Conservation (phyloP, 2,888 invertebrate genomes). For the Steromphala cineraria region DNA sequence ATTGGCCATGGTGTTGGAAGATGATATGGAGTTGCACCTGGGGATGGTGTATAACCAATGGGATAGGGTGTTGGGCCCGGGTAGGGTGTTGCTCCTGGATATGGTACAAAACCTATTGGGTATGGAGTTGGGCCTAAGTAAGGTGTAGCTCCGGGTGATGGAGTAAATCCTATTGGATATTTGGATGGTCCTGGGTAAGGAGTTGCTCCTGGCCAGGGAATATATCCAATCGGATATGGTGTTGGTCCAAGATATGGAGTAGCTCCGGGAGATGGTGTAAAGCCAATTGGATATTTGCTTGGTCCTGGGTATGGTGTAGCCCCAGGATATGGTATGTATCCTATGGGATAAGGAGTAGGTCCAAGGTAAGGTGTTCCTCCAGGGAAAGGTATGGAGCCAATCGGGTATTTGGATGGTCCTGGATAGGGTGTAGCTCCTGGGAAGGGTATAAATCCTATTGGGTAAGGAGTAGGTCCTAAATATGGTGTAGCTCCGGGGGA, state of each 20-base stretch:
- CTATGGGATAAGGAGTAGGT: conserved; percentile 3
- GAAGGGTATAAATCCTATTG: neutral
- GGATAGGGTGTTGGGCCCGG: conserved; percentile 37
- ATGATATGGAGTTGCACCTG: conserved; percentile 12
- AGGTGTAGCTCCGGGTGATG: conserved; percentile 22
- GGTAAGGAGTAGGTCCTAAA: neutral
- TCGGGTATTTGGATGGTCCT: conserved; percentile 29
- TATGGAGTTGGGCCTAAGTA: neutral
- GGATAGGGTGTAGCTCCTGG: conserved; percentile 30
- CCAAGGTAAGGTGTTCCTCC: conserved; percentile 2
- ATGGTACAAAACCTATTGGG: conserved; percentile 5
- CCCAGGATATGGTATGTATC: neutral
- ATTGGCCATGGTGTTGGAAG: conserved; percentile 9
- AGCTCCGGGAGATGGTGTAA: neutral
- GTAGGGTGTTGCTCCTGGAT: conserved; percentile 21
- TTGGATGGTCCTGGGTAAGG: conserved; percentile 3
- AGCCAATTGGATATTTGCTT: neutral
- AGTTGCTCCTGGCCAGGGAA: conserved; percentile 13
- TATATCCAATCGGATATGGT: conserved; percentile 20
- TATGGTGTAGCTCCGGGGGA: conserved; percentile 12
- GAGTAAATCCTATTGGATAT: conserved; percentile 28
- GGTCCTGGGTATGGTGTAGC: conserved; percentile 22
- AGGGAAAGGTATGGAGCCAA: conserved; percentile 20
- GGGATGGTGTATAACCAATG: conserved; percentile 5
- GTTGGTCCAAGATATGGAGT: conserved; percentile 10